These are phyloP conservation scores for Cossypha dichroa DNA, from an alignment of 2,797 vertebrate genomes.

Conservation along the genomic window DNA sequence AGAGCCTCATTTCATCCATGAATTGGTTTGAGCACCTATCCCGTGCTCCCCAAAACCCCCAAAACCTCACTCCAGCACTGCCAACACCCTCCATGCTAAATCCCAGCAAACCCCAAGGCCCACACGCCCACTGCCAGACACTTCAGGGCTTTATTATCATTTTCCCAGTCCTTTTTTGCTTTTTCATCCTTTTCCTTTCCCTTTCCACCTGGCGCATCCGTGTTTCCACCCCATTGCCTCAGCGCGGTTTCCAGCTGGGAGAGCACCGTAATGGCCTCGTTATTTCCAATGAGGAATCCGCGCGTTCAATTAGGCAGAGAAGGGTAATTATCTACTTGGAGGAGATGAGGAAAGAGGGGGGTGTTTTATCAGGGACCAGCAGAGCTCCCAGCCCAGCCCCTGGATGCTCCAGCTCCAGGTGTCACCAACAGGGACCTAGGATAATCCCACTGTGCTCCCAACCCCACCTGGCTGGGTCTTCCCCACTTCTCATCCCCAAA, in stretches of 20 bases:
- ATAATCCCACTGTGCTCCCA: neutral
- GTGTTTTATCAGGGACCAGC: neutral
- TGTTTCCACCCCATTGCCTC: neutral
- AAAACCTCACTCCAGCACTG: rapidly evolving
- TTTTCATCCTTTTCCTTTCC: neutral
- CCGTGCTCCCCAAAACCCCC: rapidly evolving
- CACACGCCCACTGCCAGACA: neutral
- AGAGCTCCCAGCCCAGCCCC: neutral
- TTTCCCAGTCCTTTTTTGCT: neutral
- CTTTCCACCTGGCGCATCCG: conserved; percentile 2
- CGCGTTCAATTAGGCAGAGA: conserved; percentile 63
- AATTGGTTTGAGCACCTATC: neutral
- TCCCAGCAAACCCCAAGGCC: neutral
- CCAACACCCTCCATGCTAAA: neutral
- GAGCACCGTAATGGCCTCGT: conserved; percentile 56
- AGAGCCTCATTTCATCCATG: rapidly evolving
- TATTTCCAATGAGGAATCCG: conserved; percentile 50
- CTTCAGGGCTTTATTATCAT: neutral
- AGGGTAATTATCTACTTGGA: conserved; percentile 66
- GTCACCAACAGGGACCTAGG: rapidly evolving
- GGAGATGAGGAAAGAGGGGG: neutral
- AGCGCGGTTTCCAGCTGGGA: neutral
- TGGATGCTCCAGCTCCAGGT: neutral
- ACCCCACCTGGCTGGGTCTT: too few species aligned
- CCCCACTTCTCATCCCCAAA: neutral